Evolutionary conservation across 2,797 vertebrate genomes (phyloP).

Genomic region (Eleutherodactylus coqui): DNA sequence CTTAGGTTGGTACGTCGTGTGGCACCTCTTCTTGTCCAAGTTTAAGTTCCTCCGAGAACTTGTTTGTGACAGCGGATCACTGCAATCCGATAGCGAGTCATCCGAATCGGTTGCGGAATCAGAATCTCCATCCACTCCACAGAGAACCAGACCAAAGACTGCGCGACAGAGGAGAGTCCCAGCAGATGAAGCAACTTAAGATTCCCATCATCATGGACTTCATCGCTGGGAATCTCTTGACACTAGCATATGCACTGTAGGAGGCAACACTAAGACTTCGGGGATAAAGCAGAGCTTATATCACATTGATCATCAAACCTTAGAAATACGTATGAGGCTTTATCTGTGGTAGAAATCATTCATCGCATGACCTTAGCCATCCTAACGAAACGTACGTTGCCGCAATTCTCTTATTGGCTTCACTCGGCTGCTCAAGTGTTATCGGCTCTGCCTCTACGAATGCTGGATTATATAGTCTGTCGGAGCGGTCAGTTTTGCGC

Average conservation of each 20-base stretch:
- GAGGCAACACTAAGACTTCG: conserved; percentile 61
- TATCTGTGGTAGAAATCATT: conserved; percentile 35
- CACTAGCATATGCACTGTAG: conserved; percentile 61
- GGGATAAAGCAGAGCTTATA: conserved; percentile 54
- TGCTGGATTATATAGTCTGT: conserved; percentile 4
- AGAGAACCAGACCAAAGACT: conserved; percentile 78
- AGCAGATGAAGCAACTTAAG: conserved; percentile 73
- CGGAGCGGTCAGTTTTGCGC: not conserved
- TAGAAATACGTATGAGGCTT: too few relatives aligned
- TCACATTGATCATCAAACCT: conserved; percentile 14
- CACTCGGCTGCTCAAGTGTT: conserved; percentile 20
- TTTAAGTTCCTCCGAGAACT: conserved; percentile 98
- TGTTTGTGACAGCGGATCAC: conserved; percentile 89
- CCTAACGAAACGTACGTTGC: not conserved
- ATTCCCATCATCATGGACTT: not conserved
- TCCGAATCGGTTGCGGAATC: conserved; percentile 83
- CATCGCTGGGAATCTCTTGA: conserved; percentile 5
- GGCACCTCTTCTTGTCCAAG: conserved; percentile 97
- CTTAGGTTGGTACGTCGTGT: conserved; percentile 97
- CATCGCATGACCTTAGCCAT: conserved; percentile 37
- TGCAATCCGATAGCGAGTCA: conserved; percentile 85
- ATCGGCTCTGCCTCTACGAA: conserved; percentile 8
- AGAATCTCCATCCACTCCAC: conserved; percentile 69
- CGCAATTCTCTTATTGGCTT: not conserved
- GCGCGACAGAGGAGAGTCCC: conserved; percentile 82